Base-by-base conservation (phyloP, 1,140 invertebrate genomes). In the Lerema accius region DNA sequence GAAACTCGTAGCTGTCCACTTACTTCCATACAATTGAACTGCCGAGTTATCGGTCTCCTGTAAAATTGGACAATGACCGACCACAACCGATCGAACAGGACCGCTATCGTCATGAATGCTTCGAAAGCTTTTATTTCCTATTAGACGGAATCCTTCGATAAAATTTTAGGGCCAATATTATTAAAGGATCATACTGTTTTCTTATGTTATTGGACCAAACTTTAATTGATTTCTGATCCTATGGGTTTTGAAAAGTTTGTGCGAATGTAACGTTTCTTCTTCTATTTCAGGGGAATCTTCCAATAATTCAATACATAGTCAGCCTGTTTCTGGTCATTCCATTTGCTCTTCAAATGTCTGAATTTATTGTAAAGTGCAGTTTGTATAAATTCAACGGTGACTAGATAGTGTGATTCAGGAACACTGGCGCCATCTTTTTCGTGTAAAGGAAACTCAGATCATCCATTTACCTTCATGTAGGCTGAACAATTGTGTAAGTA, bases 11-110 rank as follows among this genome's bases (percentile, higher is more conserved):
- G 56, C 53, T 56, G 49, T 69, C 62, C 62, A 77, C 69, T 84
- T 80, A 68, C 71, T 85, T 84, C 82, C 84, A 74, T 76, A 82
- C 82, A 84, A 87, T 87, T 85, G 82, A 78, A 76, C 72, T 46
- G 67, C 64, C 70, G 80, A 86, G 74, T 73, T 84, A 84, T 74
- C 63, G 78, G 65, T 66, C 65, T 66, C 69, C 61, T 55, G 67
- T 78, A 80, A 78, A 82, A 78, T 78, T 76, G 82, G 71, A 71
- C 70, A 73, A 73, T 72, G 69, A 28, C 49, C 53, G 40, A 26
- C 51, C 45, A 62, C 39, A 50, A 37, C 49, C 61, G 49, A 67
- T 49, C 53, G 46, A 28, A 59, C 14, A 37, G 37, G 39, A 73
- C 51, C 65, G 68, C 69, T 71, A 76, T 72, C 68, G 66, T 66